phyloP scores from a whole-genome alignment of 1,140 invertebrate species.

The Drosophila murphyi region DNA sequence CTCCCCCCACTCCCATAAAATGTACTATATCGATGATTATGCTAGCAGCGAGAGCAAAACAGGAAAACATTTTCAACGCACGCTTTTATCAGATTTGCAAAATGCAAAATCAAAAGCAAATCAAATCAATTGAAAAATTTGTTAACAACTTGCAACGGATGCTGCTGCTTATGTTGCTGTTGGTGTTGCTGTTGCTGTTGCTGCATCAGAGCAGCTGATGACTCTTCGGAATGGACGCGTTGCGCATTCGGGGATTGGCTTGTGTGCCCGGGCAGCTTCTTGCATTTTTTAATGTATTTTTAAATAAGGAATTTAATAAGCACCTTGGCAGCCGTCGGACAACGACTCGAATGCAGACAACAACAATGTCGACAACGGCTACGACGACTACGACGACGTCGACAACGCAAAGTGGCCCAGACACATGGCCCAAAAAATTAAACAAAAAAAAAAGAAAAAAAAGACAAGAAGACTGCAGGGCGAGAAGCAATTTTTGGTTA shows the following conservation, averaged over 20 bases:
- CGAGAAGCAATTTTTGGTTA: constrained; percentile 63
- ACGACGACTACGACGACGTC: constrained; percentile 58
- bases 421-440: constrained; percentile 62
- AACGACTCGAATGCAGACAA: constrained; percentile 41
- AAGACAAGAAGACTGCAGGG: constrained; percentile 60
- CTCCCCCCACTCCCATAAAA: constrained; percentile 19
- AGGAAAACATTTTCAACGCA: constrained; percentile 76
- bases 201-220: constrained; percentile 24
- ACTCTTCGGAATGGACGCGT: not conserved
- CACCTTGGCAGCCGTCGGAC: constrained; percentile 76
- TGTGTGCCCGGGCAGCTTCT: constrained; percentile 72
- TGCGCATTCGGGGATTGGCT: constrained; percentile 42
- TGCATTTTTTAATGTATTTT: constrained; percentile 83
- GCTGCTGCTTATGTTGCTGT: constrained; percentile 22
- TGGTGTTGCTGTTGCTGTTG: constrained; percentile 33
- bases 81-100: constrained; percentile 74
- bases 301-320: constrained; percentile 84
- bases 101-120: constrained; percentile 70
- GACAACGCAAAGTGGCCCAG: constrained; percentile 80
- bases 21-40: constrained; percentile 45
- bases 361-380: constrained; percentile 37
- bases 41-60: constrained; percentile 40
- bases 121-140: constrained; percentile 62
- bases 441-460: constrained; percentile 19
- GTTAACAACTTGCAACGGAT: constrained; percentile 43